Evolutionary conservation across 2,888 invertebrate genomes (phyloP), one percentile per base, ranked within the genome.

Genomic region (Lasioglossum lativentre): DNA sequence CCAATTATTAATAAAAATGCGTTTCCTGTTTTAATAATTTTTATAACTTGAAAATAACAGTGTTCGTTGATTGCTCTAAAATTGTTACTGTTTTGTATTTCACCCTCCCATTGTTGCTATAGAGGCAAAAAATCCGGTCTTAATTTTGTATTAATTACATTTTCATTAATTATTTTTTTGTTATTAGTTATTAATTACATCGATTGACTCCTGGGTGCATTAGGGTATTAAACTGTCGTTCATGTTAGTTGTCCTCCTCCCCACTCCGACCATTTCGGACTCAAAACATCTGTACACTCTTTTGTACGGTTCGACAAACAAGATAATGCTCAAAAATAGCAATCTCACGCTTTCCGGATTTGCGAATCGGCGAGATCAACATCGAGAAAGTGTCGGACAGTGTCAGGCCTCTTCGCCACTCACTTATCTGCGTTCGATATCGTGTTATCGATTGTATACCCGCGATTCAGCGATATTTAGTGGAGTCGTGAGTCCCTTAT

Each of bases 361-460:
- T 8, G 5, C 45, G 45, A 68, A n/a, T 80, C 52, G 68, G 2
- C 2, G 30, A 34, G 16, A 56, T 56, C 56, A 42, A 70, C 34
- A 68, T 56, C 56, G 68, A 2, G 42, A 42, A 74, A 66, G 38
- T n/a, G 38, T 38, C n/a, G 1, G 52, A 16, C 73, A 45, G 27
- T n/a, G 66, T 56, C 10, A 6, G 10, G n/a, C 19, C 27, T 30
- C 59, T n/a, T 19, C 4, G 19, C 14, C 5, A 23, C 23, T 38
- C 38, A 6, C 34, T 72, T 81, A 78, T 81, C 71, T 30, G 16
- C 19, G 42, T 34, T 19, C 16, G 10, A 16, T 34, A 30, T 68
- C 68, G 34, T 12, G 47, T 56, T 81, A 81, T 82, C 82, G 45
- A 56, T n/a, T 4, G n/a, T 12, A 4, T 12, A 27, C 5, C 34